Base-by-base conservation (phyloP, 1,140 invertebrate genomes). In the Hyles vespertilio region DNA sequence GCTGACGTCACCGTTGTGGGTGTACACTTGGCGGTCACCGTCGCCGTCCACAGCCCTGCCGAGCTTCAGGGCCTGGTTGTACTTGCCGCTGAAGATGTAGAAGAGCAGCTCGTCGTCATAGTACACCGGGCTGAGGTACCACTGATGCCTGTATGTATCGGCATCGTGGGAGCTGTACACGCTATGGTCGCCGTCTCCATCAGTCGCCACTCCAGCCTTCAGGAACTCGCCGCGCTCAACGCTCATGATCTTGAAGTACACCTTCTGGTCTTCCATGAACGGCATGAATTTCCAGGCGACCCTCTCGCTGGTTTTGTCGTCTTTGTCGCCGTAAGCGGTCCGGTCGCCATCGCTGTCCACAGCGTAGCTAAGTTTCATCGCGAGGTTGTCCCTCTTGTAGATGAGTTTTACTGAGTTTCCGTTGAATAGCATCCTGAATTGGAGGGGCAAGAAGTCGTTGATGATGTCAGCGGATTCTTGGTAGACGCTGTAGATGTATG, bases 41-140 rank as follows among this genome's bases (percentile, higher is more conserved):
- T 5, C 12, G 9, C 9, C 8, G 11, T 52, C 51, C 9, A 36
- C 51, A 7, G 32, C 4, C 11, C 51, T 52, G 51, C 51, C 51
- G 32, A 52, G 33, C 51, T 52, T 52, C 51, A 52, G n/a, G 7
- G 51, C 51, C 8, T 52, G 51, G 51, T 34, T 52, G 51, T n/a
- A 52, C 51, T 52, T 33, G 32, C 51, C 32, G 33, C 36, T 52
- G 51, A 36, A 34, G n/a, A 52, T 12, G 32, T n/a, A 36, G 51
- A 52, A 52, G 32, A 52, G 7, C 3, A 52, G 32, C 3, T 34
- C 33, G 1, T 36, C 9, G 6, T 52, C 51, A 10, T 9, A 9
- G 3, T 36, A n/a, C 8, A 12, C 51, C 2, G 51, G 51, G 3
- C 40, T 32, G 6, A 52, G 51, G 51, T 52, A 52, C 51, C 51